Evolutionary conservation across 2,113 vertebrate species (phyloP).

Genomic region (Oenanthe oenanthe): DNA sequence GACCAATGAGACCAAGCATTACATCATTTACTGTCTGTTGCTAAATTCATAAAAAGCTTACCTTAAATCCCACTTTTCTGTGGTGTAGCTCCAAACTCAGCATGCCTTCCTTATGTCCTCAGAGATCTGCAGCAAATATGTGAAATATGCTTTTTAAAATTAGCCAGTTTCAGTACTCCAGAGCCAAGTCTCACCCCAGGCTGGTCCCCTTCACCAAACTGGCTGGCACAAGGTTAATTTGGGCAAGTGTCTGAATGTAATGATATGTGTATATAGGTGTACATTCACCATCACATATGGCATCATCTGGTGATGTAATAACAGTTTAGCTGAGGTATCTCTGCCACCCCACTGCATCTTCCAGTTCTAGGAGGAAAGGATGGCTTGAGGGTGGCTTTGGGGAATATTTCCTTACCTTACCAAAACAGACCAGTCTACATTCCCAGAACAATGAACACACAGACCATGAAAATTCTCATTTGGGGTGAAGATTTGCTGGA

Average conservation of each 20-base stretch:
- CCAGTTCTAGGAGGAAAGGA: neutral
- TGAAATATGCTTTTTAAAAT: neutral
- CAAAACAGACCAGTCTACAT: neutral
- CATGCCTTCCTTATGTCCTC: neutral
- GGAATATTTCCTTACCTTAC: neutral
- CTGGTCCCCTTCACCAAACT: neutral
- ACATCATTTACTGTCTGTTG: neutral
- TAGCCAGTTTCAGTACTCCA: neutral
- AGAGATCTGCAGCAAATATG: neutral
- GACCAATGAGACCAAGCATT: neutral
- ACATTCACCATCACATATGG: neutral
- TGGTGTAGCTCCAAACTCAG: neutral
- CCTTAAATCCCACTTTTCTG: neutral
- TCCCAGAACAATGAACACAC: neutral
- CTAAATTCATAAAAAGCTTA: neutral
- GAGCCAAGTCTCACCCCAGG: neutral
- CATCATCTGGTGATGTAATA: neutral
- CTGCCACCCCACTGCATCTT: neutral
- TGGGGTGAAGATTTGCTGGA: neutral
- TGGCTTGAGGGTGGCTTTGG: neutral
- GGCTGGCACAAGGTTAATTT: neutral
- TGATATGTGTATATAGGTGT: accelerated
- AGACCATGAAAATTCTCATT: neutral
- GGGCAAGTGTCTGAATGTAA: neutral
- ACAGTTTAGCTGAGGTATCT: neutral